Evolutionary conservation across 1,140 invertebrate species (phyloP), one percentile per base, ranked within the genome.

Genomic region (Sycophaga agraensis): DNA sequence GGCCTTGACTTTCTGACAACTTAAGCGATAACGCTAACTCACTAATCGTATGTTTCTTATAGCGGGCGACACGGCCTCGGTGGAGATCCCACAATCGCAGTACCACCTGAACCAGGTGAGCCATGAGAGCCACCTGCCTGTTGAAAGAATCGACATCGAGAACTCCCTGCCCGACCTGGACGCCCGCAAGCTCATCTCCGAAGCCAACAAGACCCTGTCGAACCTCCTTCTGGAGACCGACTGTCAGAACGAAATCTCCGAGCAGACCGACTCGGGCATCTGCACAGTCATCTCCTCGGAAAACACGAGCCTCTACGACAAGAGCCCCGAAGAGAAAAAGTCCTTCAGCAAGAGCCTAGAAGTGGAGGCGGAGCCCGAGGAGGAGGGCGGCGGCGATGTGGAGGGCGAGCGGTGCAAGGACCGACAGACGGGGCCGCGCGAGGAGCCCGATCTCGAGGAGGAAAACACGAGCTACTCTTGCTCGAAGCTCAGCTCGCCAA

Each of bases 231-330:
- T 89, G 21, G 72, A 85, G 17, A 83, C 84, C 1, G 72, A 82
- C 22, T 77, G 71, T 51, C 73, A 75, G 24, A 78, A 78, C 49
- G 74, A 78, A 26, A 81, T 83, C n/a, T 64, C 62, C 0, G 84
- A 86, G 31, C 86, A 87, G 2, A 84, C 79, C 0, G 88, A 89
- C 71, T 89, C 87, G 0, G 87, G 88, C 0, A 87, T 89, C 39
- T 88, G 86, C 64, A 89, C 87, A 0, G 78, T 81, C 0, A 76
- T 81, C 51, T 81, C 79, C 0, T 81, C 78, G 0, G 88, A 89
- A 71, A 89, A 88, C 55, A 88, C 87, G 5, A 89, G 87, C 68
- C 72, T 89, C 0, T 81, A 80, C 35, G 79, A 81, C 34, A 81
- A 81, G 26, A 81, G 78, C 62, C 79, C 79, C 0, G 79, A 81